Evolutionary conservation across 1,140 invertebrate genomes (phyloP).

Genomic region (Radopholus similis): DNA sequence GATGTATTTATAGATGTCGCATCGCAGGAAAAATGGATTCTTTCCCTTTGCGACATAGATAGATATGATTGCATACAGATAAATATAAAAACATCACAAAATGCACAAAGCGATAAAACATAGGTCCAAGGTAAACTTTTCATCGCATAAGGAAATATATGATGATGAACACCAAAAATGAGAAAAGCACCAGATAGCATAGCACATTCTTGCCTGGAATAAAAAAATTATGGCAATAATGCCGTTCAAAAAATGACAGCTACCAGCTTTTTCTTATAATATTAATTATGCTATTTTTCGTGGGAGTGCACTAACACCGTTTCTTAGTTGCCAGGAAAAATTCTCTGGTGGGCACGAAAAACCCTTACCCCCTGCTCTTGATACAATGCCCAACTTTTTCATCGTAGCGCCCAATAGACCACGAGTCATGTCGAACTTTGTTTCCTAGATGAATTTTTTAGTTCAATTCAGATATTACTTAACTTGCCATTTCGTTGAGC

Average conservation of each 20-base stretch:
- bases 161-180: conserved; percentile 54
- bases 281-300: conserved; percentile 5
- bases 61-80: background rate
- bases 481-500: conserved; percentile 43
- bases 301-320: conserved; percentile 1
- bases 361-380: conserved; percentile 43
- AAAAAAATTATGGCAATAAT: conserved; percentile 14
- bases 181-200: conserved; percentile 50
- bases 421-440: conserved; percentile 25
- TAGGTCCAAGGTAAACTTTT: no score
- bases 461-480: background rate
- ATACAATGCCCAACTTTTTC: conserved; percentile 50
- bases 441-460: conserved; percentile 18
- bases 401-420: conserved; percentile 49
- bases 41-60: no score
- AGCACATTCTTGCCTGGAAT: conserved; percentile 50
- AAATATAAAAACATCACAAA: background rate
- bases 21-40: no score
- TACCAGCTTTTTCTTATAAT: no score
- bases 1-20: no score
- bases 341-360: no score
- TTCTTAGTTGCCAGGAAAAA: no score
- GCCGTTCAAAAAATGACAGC: background rate
- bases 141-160: conserved; percentile 47
- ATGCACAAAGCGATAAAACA: no score